Percentiles rank a stretch among this genome's conserved stretches.
These are phyloP conservation scores for Hydrolagus affinis DNA, from an alignment of 2,113 vertebrate genomes.

Conservation along the genomic window DNA sequence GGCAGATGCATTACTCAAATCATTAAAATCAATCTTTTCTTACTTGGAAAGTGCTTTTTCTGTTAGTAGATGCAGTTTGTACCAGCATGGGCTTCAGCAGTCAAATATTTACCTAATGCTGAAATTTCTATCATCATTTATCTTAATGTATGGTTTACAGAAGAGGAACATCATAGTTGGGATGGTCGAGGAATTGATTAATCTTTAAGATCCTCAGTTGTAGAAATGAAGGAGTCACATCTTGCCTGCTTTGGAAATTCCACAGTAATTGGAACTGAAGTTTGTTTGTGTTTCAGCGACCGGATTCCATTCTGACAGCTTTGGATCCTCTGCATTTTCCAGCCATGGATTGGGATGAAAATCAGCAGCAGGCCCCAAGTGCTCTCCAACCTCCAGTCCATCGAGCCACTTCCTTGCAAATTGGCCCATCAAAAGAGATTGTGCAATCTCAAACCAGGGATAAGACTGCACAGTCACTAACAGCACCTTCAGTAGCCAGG, in stretches of 20 bases:
- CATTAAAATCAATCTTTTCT: neutral
- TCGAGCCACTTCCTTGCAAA: neutral
- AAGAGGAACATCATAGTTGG: no score
- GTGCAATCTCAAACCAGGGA: neutral
- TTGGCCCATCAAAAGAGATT: neutral
- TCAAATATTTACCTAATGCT: no score
- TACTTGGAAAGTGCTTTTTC: neutral
- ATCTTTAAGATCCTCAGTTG: no score
- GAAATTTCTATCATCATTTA: no score
- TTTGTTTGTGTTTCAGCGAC: slow-evolving; percentile 42
- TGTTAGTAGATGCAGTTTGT: no score
- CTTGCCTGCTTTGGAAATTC: neutral
- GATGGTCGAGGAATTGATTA: no score
- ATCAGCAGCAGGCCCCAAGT: neutral
- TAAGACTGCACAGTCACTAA: no score
- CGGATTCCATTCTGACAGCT: slow-evolving; percentile 39
- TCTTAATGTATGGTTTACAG: no score
- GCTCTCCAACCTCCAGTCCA: neutral
- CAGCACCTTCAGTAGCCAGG: neutral
- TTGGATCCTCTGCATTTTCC: slow-evolving; percentile 36
- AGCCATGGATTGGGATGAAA: slow-evolving; percentile 34
- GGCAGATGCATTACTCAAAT: neutral
- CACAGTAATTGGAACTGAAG: neutral
- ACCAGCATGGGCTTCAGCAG: no score
- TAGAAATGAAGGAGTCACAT: neutral